These are phyloP conservation scores for Portevinia maculata DNA, from an alignment of 2,888 invertebrate species.

Conservation along the genomic window DNA sequence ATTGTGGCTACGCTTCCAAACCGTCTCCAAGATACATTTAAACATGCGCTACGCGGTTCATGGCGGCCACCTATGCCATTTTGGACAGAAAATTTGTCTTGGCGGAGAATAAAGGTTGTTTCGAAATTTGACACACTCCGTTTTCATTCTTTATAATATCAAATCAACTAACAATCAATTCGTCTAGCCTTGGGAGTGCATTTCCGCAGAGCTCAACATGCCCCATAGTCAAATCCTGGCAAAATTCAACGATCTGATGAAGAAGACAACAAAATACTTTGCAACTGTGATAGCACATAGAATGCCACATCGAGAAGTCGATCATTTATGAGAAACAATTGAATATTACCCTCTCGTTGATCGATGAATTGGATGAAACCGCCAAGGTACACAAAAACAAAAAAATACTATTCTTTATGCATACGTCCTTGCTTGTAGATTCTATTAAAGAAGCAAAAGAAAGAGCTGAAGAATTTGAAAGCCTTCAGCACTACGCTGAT, in stretches of 20 bases:
- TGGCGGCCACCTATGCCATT: too few relatives aligned
- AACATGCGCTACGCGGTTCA: too few relatives aligned
- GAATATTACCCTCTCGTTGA: conserved; percentile 85
- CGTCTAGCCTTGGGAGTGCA: conserved; percentile 94
- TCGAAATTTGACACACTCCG: too few relatives aligned
- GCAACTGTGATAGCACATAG: conserved; percentile 87
- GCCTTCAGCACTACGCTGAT: conserved; percentile 91
- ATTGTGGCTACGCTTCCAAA: too few relatives aligned
- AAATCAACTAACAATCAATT: conserved; percentile 86
- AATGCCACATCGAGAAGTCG: conserved; percentile 87
- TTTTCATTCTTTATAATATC: neutral
- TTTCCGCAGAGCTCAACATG: conserved; percentile 92
- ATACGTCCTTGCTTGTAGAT: conserved; percentile 84
- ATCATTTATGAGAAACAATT: conserved; percentile 84
- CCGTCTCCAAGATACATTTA: too few relatives aligned
- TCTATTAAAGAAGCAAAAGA: conserved; percentile 89
- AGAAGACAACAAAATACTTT: conserved; percentile 85
- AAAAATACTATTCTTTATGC: neutral
- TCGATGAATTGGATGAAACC: conserved; percentile 90
- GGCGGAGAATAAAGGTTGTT: conserved; percentile 83
- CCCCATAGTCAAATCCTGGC: conserved; percentile 93
- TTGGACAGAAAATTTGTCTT: conserved; percentile 84
- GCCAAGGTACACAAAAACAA: conserved; percentile 85
- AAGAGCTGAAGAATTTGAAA: conserved; percentile 90
- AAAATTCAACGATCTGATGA: conserved; percentile 92